Evolutionary conservation across 1,140 invertebrate species (phyloP).

Genomic region (Homarus americanus): DNA sequence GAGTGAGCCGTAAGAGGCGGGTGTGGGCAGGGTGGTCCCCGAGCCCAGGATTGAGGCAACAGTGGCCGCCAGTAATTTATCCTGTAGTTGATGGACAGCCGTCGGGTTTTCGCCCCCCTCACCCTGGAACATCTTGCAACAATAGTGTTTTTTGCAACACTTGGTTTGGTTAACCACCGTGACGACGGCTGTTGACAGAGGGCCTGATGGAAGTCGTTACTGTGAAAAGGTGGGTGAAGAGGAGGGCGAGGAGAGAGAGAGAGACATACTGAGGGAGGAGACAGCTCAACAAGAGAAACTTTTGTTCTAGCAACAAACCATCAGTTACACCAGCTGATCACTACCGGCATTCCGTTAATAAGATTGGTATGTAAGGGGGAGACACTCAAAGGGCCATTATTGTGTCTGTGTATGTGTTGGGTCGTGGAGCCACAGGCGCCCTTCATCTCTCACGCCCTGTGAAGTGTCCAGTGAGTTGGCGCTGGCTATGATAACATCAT

Average conservation of each 20-base stretch:
- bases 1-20: too few species aligned
- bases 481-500: too few species aligned
- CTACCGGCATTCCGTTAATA: background rate
- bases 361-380: background rate
- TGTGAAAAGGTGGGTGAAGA: background rate
- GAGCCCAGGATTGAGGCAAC: background rate
- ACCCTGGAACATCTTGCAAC: conserved; percentile 26
- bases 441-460: too few species aligned
- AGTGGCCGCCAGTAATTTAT: conserved; percentile 7
- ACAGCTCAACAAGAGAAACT: background rate
- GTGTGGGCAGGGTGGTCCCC: background rate
- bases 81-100: conserved; percentile 28
- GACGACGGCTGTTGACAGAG: conserved; percentile 25
- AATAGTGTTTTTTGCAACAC: background rate
- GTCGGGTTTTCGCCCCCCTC: background rate
- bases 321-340: background rate
- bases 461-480: too few species aligned
- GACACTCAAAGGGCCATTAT: background rate
- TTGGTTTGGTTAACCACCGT: conserved; percentile 35
- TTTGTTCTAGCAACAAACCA: conserved; percentile 8
- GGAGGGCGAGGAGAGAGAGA: background rate
- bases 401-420: too few species aligned
- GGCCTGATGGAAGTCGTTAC: background rate
- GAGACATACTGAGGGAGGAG: background rate
- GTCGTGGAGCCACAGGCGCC: too few species aligned